Evolutionary conservation across 2,113 vertebrate genomes (phyloP).

Genomic region (Phrynosoma blainvillii): DNA sequence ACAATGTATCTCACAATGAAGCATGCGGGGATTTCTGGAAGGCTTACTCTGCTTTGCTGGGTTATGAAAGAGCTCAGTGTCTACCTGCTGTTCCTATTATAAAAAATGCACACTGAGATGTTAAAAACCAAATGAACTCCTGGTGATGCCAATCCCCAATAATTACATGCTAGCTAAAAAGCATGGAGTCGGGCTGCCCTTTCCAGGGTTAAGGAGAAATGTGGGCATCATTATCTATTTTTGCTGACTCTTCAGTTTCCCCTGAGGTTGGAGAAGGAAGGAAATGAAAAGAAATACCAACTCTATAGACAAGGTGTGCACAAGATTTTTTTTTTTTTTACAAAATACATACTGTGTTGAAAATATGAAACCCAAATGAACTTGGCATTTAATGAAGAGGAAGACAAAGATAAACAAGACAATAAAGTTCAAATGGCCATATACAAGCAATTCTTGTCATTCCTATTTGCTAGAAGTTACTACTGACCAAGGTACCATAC

Average conservation of each 20-base stretch:
- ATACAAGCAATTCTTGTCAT: neutral
- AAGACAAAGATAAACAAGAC: neutral
- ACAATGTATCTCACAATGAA: neutral
- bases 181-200: neutral
- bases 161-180: neutral
- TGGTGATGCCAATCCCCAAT: neutral
- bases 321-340: neutral
- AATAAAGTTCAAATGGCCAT: neutral
- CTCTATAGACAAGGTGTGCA: neutral
- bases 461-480: neutral
- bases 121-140: neutral
- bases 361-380: neutral
- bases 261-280: neutral
- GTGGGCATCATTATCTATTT: neutral
- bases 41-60: neutral
- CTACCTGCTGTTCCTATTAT: neutral
- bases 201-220: neutral
- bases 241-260: neutral
- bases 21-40: neutral
- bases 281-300: neutral
- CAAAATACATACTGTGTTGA: neutral
- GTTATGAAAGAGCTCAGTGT: neutral
- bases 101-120: neutral
- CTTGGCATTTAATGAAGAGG: neutral
- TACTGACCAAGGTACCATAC: too few species aligned